Percentiles rank a stretch among this genome's conserved stretches.
Conservation (phyloP, 2,113 vertebrate species). For the Polypterus bichir region DNA sequence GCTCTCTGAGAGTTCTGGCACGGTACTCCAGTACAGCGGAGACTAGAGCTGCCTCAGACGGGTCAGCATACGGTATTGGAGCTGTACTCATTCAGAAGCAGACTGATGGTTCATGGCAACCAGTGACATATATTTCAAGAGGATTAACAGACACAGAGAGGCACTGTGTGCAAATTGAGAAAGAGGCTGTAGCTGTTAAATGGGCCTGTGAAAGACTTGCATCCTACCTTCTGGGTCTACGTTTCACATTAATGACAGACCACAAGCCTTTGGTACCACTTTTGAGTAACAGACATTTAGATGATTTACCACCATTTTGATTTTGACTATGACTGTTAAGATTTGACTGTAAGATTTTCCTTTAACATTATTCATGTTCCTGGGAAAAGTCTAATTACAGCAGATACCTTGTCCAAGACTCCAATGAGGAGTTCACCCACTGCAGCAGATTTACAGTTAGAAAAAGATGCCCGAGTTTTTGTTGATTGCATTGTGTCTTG, state of each 20-base stretch:
- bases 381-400: constrained; percentile 18
- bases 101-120: constrained; percentile 12
- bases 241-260: constrained; percentile 15
- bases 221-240: constrained; percentile 10
- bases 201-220: constrained; percentile 17
- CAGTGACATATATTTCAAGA: constrained; percentile 19
- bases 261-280: constrained; percentile 21
- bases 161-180: constrained; percentile 18
- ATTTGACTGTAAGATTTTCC: background rate
- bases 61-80: constrained; percentile 11
- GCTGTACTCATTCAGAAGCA: constrained; percentile 11
- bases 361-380: constrained; percentile 17
- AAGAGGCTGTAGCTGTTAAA: constrained; percentile 17
- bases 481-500: background rate
- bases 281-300: constrained; percentile 14
- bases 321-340: constrained; percentile 6
- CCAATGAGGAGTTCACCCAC: background rate
- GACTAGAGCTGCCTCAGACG: constrained; percentile 10
- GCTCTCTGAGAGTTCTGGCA: constrained; percentile 6
- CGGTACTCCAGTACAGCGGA: constrained; percentile 4
- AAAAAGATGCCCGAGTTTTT: constrained; percentile 13
- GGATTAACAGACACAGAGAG: constrained; percentile 8
- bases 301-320: constrained; percentile 16
- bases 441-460: background rate
- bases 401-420: constrained; percentile 12